Base-by-base conservation (phyloP, 2,888 invertebrate species). In the Shargacucullia verbasci region DNA sequence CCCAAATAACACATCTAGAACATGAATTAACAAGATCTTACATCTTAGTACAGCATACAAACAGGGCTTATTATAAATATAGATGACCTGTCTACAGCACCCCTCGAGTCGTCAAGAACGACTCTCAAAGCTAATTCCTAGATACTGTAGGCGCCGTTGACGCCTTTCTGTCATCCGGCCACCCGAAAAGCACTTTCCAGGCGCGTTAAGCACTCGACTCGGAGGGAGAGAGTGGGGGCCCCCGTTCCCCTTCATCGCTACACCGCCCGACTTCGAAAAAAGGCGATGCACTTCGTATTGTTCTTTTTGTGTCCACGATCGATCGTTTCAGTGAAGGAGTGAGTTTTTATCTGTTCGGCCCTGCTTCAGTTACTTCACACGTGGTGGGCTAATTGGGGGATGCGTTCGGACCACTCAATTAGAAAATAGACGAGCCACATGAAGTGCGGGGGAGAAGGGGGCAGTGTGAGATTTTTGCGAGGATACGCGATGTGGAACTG, bases 231-330 rank as follows among this genome's bases (percentile, higher is more conserved):
- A 71, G 77, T 71, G 78, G 74, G 65, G 69, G 45, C 47, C 58
- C 66, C 71, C 69, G 78, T 81, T 68, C 78, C 78, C 63, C 73
- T 74, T 87, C 89, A 85, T 83, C 88, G 83, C 80, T 86, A 73
- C 80, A 78, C 73, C 82, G 74, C 80, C 80, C 81, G 80, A 83
- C 84, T 90, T 92, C 88, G 90, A 92, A 93, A 93, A 94, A 93
- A 92, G 92, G 92, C 93, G 90, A 92, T 92, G 90, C 90, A 92
- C 90, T 91, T 90, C 84, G 85, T 86, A 92, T 91, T 92, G 93
- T 92, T 91, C 93, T 88, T 94, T 94, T 94, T 94, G 84, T 91
- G 93, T 91, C 90, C 87, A 86, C 88, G 83, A 94, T 94, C 93
- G 94, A 94, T 93, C 93, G 92, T 87, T 90, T 87, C 89, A 84